These are phyloP conservation scores for Theristus sp. DNA, from an alignment of 2,888 invertebrate genomes.

Conservation along the genomic window DNA sequence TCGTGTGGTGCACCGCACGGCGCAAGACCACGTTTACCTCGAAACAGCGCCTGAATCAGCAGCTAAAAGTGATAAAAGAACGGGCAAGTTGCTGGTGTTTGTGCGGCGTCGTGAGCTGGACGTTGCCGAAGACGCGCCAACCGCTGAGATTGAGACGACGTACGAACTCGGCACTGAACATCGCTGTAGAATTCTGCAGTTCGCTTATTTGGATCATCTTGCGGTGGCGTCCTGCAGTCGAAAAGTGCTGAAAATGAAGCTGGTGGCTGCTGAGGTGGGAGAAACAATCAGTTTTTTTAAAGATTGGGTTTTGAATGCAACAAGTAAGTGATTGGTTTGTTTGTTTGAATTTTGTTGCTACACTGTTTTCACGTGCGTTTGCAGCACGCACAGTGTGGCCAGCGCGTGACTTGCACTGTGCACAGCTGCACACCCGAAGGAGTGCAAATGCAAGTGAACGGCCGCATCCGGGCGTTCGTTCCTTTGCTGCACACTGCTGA, in stretches of 20 bases:
- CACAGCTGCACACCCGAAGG: too few relatives aligned
- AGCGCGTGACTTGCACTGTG: too few relatives aligned
- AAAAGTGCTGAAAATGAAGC: too few relatives aligned
- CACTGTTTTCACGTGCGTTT: too few relatives aligned
- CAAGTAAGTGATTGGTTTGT: too few relatives aligned
- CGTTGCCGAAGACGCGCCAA: background rate
- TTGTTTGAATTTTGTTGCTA: too few relatives aligned
- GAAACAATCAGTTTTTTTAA: too few relatives aligned
- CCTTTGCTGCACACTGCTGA: conserved; percentile 3
- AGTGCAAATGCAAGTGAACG: conserved; percentile 1
- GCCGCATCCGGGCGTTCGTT: conserved; percentile 2
- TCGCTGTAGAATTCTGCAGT: background rate
- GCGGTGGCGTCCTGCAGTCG: too few relatives aligned
- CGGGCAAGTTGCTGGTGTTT: background rate
- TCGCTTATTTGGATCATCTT: too few relatives aligned
- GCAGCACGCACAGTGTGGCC: too few relatives aligned
- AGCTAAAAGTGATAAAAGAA: background rate
- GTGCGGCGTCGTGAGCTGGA: background rate
- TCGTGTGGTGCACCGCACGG: background rate
- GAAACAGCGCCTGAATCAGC: background rate
- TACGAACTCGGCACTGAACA: background rate
- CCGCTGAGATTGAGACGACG: background rate
- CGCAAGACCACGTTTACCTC: background rate
- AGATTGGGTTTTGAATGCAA: too few relatives aligned
- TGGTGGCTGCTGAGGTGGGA: too few relatives aligned